Evolutionary conservation across 2,888 invertebrate genomes (phyloP).

Genomic region (Polymixis flavicincta): DNA sequence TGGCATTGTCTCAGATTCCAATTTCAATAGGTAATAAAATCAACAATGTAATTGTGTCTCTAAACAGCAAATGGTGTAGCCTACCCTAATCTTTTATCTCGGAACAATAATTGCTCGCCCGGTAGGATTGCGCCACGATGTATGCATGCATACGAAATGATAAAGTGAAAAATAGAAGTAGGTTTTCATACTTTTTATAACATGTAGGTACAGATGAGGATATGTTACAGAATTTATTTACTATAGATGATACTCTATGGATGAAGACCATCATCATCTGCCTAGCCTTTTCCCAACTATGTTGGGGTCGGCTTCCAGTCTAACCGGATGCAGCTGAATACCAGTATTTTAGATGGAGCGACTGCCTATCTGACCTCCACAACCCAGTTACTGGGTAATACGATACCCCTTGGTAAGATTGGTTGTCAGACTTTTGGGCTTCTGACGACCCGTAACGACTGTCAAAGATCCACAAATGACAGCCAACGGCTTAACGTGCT

Average conservation of each 20-base stretch:
- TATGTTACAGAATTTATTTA: neutral
- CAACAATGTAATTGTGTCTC: neutral
- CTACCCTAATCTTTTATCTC: conserved; percentile 11
- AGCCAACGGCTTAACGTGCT: too few relatives aligned
- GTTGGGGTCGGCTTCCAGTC: too few relatives aligned
- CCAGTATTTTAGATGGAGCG: too few relatives aligned
- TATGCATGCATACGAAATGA: neutral
- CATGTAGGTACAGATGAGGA: neutral
- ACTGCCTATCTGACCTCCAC: too few relatives aligned
- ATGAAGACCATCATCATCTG: neutral
- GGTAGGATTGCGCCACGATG: neutral
- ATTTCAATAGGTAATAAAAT: neutral
- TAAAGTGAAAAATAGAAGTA: neutral
- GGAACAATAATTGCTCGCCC: conserved; percentile 13
- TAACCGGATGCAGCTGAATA: too few relatives aligned
- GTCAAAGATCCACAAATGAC: too few relatives aligned
- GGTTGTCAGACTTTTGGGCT: too few relatives aligned
- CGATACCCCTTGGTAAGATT: too few relatives aligned
- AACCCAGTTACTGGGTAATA: too few relatives aligned
- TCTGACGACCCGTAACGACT: too few relatives aligned
- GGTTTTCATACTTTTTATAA: neutral
- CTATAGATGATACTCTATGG: neutral
- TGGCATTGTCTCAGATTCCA: neutral
- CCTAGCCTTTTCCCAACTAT: conserved; percentile 17
- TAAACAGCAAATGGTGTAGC: neutral